Conservation (phyloP, 2,113 vertebrate genomes). For the Caretta caretta region DNA sequence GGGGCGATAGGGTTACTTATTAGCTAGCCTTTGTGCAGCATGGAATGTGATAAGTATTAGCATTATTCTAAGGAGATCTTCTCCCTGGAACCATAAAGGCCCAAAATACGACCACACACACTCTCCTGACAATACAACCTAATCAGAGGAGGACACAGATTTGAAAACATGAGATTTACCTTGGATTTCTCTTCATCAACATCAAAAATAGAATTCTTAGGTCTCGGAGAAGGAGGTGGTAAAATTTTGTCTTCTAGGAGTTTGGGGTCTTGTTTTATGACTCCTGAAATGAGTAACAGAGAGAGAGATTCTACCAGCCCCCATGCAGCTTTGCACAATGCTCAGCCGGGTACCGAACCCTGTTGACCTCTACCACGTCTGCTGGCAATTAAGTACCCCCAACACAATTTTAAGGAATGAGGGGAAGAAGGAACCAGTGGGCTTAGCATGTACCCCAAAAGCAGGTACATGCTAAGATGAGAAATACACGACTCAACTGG, state of each 20-base stretch:
- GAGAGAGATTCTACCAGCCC: not conserved
- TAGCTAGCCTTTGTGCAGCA: not conserved
- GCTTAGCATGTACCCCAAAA: not conserved
- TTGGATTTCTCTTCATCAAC: conserved; percentile 90
- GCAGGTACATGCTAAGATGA: too few species aligned
- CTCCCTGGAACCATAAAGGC: not conserved
- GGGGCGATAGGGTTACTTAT: too few species aligned
- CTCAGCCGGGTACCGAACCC: not conserved
- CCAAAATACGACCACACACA: not conserved
- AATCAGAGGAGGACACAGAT: not conserved
- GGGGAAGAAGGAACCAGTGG: not conserved
- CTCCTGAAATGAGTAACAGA: conserved; percentile 76
- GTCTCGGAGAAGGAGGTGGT: conserved; percentile 87
- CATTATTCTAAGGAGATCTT: not conserved
- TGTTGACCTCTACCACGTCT: not conserved
- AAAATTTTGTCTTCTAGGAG: conserved; percentile 83
- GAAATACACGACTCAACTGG: not conserved
- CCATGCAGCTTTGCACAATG: not conserved
- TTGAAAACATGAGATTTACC: conserved; percentile 65
- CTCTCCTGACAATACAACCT: not conserved
- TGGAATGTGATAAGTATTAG: not conserved
- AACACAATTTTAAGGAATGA: not conserved
- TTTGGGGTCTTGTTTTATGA: conserved; percentile 91
- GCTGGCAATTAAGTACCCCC: not conserved
- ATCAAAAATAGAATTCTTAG: conserved; percentile 88